Evolutionary conservation across 2,888 invertebrate species (phyloP).

Genomic region (Bimastos eiseni): DNA sequence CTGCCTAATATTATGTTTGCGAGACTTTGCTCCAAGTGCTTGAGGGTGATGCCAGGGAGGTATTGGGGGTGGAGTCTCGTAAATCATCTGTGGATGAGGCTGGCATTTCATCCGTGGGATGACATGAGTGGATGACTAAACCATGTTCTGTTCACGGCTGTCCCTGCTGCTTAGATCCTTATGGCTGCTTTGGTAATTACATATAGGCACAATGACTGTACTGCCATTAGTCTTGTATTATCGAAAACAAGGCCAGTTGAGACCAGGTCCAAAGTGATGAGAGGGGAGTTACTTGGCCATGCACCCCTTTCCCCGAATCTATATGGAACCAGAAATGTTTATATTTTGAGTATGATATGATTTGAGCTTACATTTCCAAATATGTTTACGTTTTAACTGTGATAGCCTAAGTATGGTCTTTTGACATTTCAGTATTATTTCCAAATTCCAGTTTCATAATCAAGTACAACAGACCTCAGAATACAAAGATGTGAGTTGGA

Average conservation of each 20-base stretch:
- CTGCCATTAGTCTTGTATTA: no score
- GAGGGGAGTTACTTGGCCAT: no score
- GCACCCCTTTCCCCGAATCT: no score
- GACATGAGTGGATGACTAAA: slow-evolving; percentile 8
- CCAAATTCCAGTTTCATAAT: neutral
- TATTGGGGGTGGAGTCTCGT: neutral
- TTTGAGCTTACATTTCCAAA: no score
- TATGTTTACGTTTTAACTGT: no score
- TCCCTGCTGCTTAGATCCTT: neutral
- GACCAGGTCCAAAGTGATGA: no score
- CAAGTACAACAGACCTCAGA: neutral
- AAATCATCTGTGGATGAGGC: neutral
- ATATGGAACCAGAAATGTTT: no score
- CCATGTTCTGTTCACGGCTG: neutral
- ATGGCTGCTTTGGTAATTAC: neutral
- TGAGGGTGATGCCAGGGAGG: neutral
- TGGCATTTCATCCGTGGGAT: neutral
- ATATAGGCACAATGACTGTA: neutral
- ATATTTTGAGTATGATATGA: no score
- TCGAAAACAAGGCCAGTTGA: no score
- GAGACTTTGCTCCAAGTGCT: neutral
- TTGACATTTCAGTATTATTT: neutral
- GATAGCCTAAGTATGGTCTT: no score
- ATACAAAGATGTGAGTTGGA: neutral
- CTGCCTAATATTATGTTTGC: neutral